phyloP scores from a whole-genome alignment of 1,140 invertebrate species.

The Drosophila takahashii region DNA sequence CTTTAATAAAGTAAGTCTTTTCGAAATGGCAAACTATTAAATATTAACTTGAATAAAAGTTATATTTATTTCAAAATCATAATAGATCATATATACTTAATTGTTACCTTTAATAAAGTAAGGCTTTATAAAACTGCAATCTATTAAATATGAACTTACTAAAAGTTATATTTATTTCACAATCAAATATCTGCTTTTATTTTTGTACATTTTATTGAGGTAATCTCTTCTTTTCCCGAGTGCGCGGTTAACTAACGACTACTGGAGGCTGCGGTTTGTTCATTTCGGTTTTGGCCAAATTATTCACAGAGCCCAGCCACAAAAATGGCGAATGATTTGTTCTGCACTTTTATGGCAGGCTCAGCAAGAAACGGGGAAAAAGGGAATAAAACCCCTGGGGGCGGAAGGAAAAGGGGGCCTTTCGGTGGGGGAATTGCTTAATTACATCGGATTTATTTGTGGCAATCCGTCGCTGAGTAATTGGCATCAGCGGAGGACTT shows the following conservation, averaged over 20 bases:
- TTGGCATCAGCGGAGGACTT: constrained; percentile 31
- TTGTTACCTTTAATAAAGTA: too few relatives aligned
- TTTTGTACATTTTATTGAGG: background rate
- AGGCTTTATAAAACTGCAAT: too few relatives aligned
- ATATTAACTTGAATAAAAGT: too few relatives aligned
- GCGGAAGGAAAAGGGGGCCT: background rate
- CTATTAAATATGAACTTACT: too few relatives aligned
- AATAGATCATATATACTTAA: too few relatives aligned
- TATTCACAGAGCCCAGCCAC: constrained; percentile 65
- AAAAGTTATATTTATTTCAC: too few relatives aligned
- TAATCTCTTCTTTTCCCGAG: background rate
- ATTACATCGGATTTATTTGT: constrained; percentile 59
- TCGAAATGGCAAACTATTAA: too few relatives aligned
- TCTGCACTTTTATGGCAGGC: constrained; percentile 71
- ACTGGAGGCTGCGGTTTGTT: constrained; percentile 28
- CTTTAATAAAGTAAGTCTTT: too few relatives aligned
- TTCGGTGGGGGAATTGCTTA: constrained; percentile 38
- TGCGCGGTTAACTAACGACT: constrained; percentile 45
- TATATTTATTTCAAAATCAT: too few relatives aligned
- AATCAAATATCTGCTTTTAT: background rate
- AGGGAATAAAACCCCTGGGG: constrained; percentile 11
- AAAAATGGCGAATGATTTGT: constrained; percentile 81
- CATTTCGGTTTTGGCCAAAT: constrained; percentile 52
- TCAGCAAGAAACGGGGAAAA: constrained; percentile 1
- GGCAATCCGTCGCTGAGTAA: constrained; percentile 48